These are phyloP conservation scores for Mormyrops boulengeri DNA, from an alignment of 2,797 vertebrate genomes.

Conservation along the genomic window DNA sequence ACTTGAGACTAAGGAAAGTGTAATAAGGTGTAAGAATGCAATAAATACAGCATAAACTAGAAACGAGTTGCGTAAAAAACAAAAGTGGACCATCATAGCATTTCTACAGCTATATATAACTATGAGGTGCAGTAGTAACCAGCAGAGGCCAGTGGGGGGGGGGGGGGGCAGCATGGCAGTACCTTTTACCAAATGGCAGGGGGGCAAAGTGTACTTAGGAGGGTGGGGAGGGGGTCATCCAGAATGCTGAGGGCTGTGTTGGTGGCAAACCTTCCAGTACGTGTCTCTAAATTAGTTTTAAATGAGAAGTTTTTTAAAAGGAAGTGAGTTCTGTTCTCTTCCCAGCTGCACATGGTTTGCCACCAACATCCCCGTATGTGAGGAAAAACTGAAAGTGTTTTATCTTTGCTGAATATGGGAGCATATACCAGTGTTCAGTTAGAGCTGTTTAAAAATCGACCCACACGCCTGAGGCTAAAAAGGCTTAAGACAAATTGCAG, in stretches of 20 bases:
- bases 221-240: background rate
- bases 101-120: background rate
- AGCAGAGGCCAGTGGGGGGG: background rate
- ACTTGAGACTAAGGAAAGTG: background rate
- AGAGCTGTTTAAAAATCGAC: background rate
- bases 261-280: background rate
- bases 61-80: background rate
- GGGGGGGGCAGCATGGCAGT: background rate
- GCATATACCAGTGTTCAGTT: background rate
- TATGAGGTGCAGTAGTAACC: background rate
- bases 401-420: background rate
- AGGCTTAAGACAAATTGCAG: background rate
- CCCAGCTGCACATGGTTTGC: background rate
- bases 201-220: background rate
- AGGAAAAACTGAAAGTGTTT: background rate
- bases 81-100: background rate
- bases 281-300: conserved; percentile 12
- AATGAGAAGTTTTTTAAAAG: background rate
- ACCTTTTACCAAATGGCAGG: background rate
- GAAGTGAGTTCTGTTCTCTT: background rate
- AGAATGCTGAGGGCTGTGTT: background rate
- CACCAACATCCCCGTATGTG: background rate
- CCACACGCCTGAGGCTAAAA: background rate
- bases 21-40: background rate
- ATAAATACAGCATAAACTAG: background rate